Conservation (phyloP, 2,797 vertebrate species). For the Loris lydekkerianus region DNA sequence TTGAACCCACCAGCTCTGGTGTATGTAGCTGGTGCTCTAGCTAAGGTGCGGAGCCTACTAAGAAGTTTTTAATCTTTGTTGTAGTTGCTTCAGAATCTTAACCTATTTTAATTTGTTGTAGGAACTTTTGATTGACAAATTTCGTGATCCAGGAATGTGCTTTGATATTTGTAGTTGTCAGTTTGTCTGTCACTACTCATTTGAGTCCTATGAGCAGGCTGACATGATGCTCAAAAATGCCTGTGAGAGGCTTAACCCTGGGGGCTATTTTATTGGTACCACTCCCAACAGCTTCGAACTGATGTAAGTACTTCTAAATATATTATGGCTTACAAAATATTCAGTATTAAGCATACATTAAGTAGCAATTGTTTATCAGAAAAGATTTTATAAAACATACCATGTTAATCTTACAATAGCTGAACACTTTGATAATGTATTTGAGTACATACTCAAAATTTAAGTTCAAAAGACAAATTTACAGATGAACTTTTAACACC, state of each 20-base stretch:
- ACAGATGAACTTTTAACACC: conserved; percentile 10
- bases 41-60: not conserved
- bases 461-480: conserved; percentile 47
- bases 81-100: conserved; percentile 30
- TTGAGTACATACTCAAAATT: conserved; percentile 30
- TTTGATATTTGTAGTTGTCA: conserved; percentile 99
- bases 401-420: not conserved
- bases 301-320: conserved; percentile 91
- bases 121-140: conserved; percentile 93
- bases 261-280: conserved; percentile 98
- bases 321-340: conserved; percentile 2
- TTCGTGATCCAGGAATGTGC: conserved; percentile 88
- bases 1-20: too few relatives aligned
- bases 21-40: too few relatives aligned
- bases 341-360: not conserved
- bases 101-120: conserved; percentile 84
- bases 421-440: not conserved
- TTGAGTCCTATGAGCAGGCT: conserved; percentile 95
- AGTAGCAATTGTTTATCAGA: conserved; percentile 13
- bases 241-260: conserved; percentile 94
- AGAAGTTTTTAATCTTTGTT: conserved; percentile 8
- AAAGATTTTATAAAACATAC: not conserved
- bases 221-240: conserved; percentile 97
- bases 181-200: conserved; percentile 98
- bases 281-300: conserved; percentile 97